Base-by-base conservation (phyloP, 2,888 invertebrate genomes). In the Aplocera efformata region DNA sequence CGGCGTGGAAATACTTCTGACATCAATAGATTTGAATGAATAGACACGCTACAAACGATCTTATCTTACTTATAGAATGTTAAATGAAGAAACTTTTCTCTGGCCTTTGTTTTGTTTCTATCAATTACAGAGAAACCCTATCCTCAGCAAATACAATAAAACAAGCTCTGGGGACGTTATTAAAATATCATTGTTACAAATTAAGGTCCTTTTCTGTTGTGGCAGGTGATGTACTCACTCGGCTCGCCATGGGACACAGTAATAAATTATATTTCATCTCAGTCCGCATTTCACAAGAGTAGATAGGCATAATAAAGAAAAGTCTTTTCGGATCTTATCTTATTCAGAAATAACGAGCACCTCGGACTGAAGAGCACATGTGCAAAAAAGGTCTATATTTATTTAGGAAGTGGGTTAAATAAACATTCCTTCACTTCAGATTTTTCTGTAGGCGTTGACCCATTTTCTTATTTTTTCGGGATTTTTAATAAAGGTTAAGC, bases 251-350 rank as follows among this genome's bases (percentile, higher is more conserved):
- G 62, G 57, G 62, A 61, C 56, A 52, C 44, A 45, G 60, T 67
- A 64, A 67, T 68, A 68, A 71, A 73, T 72, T 63, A 58, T 60
- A 57, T 60, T 60, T 63, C 58, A 58, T 58, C 53, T 61, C 51
- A 56, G 33, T 56, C 46, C 58, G 57, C 53, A 60, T 69, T 69
- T 67, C 67, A 71, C 67, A 33, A 30, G 22, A 31, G 28, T 20
- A 24, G 6, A 28, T 5, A 8, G 30, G 25, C 20, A 28, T 44
- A 30, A 33, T 9, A 35, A 38, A 29, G 22, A 38, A 30, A 10
- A 25, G 23, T 26, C 35, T 35, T 42, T 48, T 48, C 23, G 11
- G 17, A 28, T 40, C 17, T 21, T 21, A 10, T 45, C 32, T 32
- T 34, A 35, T 35, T 35, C 29, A 36, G 20, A 37, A 40, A 45